These are phyloP conservation scores for Zoroaster sp. DNA, from an alignment of 53 echinoderm and acorn worm species.

Conservation along the genomic window DNA sequence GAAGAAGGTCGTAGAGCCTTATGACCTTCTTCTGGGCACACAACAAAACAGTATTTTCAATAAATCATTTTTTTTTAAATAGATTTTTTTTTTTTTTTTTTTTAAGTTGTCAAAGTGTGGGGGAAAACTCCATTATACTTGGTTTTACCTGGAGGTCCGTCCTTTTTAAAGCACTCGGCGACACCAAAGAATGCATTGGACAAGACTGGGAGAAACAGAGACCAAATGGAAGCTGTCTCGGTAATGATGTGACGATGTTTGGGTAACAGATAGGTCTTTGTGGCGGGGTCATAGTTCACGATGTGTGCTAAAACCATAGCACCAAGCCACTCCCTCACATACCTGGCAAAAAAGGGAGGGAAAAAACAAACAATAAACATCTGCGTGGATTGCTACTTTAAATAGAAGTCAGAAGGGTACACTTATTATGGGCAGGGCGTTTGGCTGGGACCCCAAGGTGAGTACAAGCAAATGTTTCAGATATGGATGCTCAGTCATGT, in stretches of 20 bases:
- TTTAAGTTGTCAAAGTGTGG: no score
- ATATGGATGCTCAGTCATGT: no score
- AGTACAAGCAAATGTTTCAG: no score
- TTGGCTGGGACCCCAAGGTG: no score
- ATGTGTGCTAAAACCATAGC: slow-evolving; percentile 83
- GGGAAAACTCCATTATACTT: not conserved
- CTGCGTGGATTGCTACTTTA: no score
- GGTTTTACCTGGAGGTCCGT: slow-evolving; percentile 66
- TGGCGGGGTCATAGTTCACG: slow-evolving; percentile 70
- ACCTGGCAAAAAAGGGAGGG: slow-evolving; percentile 49
- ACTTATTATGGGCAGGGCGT: no score
- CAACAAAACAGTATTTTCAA: no score
- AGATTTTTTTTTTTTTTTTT: no score
- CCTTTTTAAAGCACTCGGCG: slow-evolving; percentile 63
- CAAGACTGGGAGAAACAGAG: slow-evolving; percentile 63
- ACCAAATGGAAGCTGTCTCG: not conserved
- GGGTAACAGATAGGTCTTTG: slow-evolving; percentile 72
- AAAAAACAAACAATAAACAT: not conserved
- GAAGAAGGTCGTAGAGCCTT: no score
- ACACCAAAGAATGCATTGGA: slow-evolving; percentile 71
- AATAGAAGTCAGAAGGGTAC: no score
- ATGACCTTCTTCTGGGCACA: no score
- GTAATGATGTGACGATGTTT: slow-evolving; percentile 6
- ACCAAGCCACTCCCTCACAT: slow-evolving; percentile 92
- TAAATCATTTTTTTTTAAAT: no score